These are phyloP conservation scores for Gonioctena quinquepunctata DNA, from an alignment of 1,140 invertebrate species.

Conservation along the genomic window DNA sequence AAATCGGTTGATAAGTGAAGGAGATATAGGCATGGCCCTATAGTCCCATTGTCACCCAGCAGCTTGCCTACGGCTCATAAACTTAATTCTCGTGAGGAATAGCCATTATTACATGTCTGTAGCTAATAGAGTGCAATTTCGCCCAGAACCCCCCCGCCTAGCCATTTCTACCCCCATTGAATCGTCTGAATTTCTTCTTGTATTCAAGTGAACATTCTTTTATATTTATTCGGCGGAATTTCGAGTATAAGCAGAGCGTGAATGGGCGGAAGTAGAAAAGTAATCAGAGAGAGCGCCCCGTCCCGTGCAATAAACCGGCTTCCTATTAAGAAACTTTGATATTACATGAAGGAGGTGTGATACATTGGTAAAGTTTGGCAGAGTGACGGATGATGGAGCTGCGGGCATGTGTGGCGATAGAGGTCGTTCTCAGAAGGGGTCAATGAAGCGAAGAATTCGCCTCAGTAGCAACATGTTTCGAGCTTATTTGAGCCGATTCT, in stretches of 20 bases:
- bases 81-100: too few relatives aligned
- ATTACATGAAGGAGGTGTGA: constrained; percentile 33
- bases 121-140: too few relatives aligned
- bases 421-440: not conserved
- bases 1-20: too few relatives aligned
- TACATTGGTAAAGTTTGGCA: constrained; percentile 37
- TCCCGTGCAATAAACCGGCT: not conserved
- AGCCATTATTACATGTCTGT: too few relatives aligned
- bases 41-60: too few relatives aligned
- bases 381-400: constrained; percentile 27
- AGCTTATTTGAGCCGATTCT: too few relatives aligned
- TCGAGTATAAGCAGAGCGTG: not conserved
- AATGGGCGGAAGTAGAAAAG: constrained; percentile 11
- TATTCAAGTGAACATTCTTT: not conserved
- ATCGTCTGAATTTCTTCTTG: not conserved
- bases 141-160: too few relatives aligned
- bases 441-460: too few relatives aligned
- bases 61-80: too few relatives aligned
- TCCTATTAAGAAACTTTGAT: constrained; percentile 43
- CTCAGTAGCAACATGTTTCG: too few relatives aligned
- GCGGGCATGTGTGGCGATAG: constrained; percentile 9
- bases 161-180: not conserved
- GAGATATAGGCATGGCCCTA: too few relatives aligned
- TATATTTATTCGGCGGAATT: not conserved
- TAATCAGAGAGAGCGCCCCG: constrained; percentile 13